Evolutionary conservation across 1,140 invertebrate species (phyloP), one percentile per base, ranked within the genome.

Genomic region (Calephelis nemesis): DNA sequence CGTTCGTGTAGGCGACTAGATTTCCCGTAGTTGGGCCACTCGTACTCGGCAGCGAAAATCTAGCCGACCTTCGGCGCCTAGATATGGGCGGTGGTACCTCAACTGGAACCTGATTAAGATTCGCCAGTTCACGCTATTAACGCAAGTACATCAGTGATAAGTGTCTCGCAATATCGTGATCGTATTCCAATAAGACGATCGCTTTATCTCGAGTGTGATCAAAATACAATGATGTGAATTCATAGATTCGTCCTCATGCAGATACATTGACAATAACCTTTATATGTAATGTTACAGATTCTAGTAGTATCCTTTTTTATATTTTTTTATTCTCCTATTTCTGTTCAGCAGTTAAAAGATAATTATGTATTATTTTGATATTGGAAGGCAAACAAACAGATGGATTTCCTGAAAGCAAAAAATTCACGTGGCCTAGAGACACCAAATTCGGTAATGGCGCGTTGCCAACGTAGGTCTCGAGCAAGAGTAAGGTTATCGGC

Each of bases 1-100:
- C 71, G 70, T 67, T 77, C 80, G 81, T 73, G 87, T 88, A 81
- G 87, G 86, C 83, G 86, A 83, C 81, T 85, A 84, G 83, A 81
- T 86, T 87, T 85, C 83, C 84, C 82, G 74, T 73, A 70, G 79
- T 82, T 81, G 79, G 79, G 81, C 76, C 76, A 74, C 73, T 81
- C 77, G 71, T 69, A 77, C 69, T 68, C 69, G 71, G 73, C 70
- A 87, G 88, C 87, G 88, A 91, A 91, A 89, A 84, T 88, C 83
- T 89, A 69, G 81, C 75, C 84, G 88, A 88, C 87, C 88, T 91
- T 91, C 88, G 84, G 75, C 77, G 74, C 72, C 85, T 83, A 82
- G 85, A 87, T 91, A 88, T 86, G 84, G 83, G 69, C 78, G 83
- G 75, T 75, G 78, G 77, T 81, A 83, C 75, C 77, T 76, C 74